Evolutionary conservation across 2,797 vertebrate species (phyloP).

Genomic region (Menidia menidia): DNA sequence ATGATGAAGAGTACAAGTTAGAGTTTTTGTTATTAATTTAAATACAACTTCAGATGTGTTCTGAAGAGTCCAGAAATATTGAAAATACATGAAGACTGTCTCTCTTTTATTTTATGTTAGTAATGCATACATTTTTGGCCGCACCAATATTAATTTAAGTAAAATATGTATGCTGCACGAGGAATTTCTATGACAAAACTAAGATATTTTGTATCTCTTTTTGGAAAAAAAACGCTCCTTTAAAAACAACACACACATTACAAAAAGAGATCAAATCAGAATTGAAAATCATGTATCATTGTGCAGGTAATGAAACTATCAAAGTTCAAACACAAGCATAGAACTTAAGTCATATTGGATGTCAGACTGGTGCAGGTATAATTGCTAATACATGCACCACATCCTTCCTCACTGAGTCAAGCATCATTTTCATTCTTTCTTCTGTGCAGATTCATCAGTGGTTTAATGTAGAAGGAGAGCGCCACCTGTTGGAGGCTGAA

Average conservation of each 20-base stretch:
- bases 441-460: conserved; percentile 86
- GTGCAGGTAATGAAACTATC: neutral
- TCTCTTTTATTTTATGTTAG: too few species aligned
- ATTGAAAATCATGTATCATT: neutral
- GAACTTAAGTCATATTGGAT: neutral
- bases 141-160: neutral
- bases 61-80: neutral
- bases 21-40: neutral
- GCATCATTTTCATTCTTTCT: neutral
- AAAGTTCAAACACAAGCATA: neutral
- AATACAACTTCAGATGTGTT: too few species aligned
- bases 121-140: too few species aligned
- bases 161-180: neutral
- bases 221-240: too few species aligned
- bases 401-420: too few species aligned
- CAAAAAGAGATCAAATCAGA: neutral
- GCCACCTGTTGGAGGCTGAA: conserved; percentile 79
- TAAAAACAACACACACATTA: too few species aligned
- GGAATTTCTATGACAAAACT: neutral
- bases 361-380: neutral
- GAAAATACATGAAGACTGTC: neutral
- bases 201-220: too few species aligned
- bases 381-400: neutral
- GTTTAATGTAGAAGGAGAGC: conserved; percentile 88
- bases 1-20: conserved; percentile 2